Base-by-base conservation (phyloP, 2,113 vertebrate species). In the Pseudopodoces humilis region DNA sequence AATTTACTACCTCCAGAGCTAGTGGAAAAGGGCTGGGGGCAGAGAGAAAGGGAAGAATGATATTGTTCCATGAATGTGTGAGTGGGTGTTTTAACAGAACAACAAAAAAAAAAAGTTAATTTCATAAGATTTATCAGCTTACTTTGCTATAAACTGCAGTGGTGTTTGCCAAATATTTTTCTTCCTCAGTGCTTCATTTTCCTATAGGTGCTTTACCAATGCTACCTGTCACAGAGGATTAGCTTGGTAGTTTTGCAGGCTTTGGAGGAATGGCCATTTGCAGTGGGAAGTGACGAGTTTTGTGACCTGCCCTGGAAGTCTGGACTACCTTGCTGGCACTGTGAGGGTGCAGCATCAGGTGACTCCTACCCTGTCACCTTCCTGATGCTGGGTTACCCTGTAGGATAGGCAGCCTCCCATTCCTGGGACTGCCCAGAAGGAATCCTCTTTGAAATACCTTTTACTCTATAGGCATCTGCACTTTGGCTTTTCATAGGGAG, bases 21-120 rank as follows among this genome's bases (percentile, higher is more conserved):
- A 62, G 79, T 94, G 83, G 94, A 90, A 96, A 94, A 95, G 64
- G 49, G 52, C 64, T 81, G 43, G 75, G 37, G 72, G 88, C 64
- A 96, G 79, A 78, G 47, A 25, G 41, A 70, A 67, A 65, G 35
- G 35, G 60, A 86, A 83, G 52, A 94, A 67, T 46, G 47, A 52
- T 74, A 62, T 47, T 93, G 82, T 93, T 86, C 75, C 0, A 0
- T 1, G 5, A 56, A 35, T 50, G 39, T 62, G 46, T 55, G 72
- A 83, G 79, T 79, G 70, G 52, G 62, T 52, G 53, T 87, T 92
- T 83, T 74, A 92, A 68, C 14, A 18, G 55, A 69, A 69, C 27
- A 46, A 77, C 27, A 68, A 59, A 10, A 37, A 68, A 59, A 10
- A 5, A n/a, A 71, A 79, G 37, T 68, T 90, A 55, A 53, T 94